A percentile compares a stretch with the other conserved stretches of the same genome.
Evolutionary conservation across 2,797 vertebrate genomes (phyloP).

Genomic region (Enteromius viviparus): DNA sequence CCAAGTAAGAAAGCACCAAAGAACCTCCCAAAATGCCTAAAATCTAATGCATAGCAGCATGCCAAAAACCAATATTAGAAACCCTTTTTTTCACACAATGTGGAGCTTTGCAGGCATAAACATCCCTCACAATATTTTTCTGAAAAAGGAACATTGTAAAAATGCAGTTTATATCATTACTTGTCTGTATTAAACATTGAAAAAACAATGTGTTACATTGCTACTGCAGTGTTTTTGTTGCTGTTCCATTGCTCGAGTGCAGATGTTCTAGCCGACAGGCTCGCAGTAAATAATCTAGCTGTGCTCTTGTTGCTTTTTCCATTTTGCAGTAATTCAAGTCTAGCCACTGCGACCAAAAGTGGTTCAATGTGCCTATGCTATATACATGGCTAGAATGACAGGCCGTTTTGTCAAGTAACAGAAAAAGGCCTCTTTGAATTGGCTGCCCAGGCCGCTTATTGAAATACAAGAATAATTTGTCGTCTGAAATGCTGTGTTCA

Average conservation of each 20-base stretch:
- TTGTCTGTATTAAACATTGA: background rate
- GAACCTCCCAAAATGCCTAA: background rate
- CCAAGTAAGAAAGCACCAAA: background rate
- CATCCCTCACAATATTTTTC: background rate
- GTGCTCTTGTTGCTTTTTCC: slow-evolving; percentile 12
- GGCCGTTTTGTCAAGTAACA: slow-evolving; percentile 60
- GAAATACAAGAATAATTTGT: slow-evolving; percentile 56
- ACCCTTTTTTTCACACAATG: background rate
- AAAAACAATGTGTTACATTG: background rate
- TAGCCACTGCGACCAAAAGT: slow-evolving; percentile 32
- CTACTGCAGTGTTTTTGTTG: background rate
- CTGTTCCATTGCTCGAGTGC: background rate
- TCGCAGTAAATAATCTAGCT: slow-evolving; percentile 15
- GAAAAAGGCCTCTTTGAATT: slow-evolving; percentile 44
- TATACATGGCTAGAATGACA: slow-evolving; percentile 48
- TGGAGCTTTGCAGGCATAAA: background rate
- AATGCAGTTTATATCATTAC: background rate
- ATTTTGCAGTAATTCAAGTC: slow-evolving; percentile 49
- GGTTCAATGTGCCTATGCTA: slow-evolving; percentile 27
- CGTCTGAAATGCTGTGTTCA: slow-evolving; percentile 15
- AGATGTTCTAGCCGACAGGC: background rate
- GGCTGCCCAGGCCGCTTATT: slow-evolving; percentile 44
- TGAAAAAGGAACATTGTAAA: background rate
- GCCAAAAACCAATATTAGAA: background rate
- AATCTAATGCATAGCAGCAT: background rate